Base-by-base conservation (phyloP, 1,140 invertebrate species). In the Lamellibrachia luymesi region DNA sequence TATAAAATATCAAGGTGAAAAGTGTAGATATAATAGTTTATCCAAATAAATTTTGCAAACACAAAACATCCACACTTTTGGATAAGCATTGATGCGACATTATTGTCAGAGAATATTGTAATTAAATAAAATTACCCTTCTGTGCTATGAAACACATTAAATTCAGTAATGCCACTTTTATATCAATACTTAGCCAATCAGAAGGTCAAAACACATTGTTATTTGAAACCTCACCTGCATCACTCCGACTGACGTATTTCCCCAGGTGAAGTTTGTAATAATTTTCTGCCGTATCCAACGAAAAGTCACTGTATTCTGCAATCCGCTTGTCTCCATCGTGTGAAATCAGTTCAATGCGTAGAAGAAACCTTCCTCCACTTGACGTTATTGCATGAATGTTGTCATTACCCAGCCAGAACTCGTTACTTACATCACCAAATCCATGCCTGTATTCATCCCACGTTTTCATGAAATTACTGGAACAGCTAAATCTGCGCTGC, bases 321-420 rank as follows among this genome's bases (percentile, higher is more conserved):
- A 17, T 50, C 51, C 91, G 49, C n/a, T 17, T 50, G 2, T 91
- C 91, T 50, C 91, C 91, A 5, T 91, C 91, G 4, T 25, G 27
- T 13, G 49, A 8, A 50, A 17, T 51, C 91, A 91, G 91, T 51
- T 91, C 91, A 13, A 91, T 91, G 17, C 91, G 49, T n/a, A 91
- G 91, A 80, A 80, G 64, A 22, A 80, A 80, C 25, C 64, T 80
- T 10, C 64, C 64, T 17, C 64, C 64, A 22, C 13, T 10, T 22
- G 91, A 91, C 25, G 91, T 91, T 13, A 91, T 50, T 8, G 91
- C 91, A 91, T 91, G 91, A 13, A 91, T 91, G 91, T 50, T 51
- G n/a, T 91, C 91, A n/a, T 91, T 91, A 90, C 93, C 93, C 6
- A 93, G 51, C 93, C 93, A 93, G 51, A 93, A 93, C 27, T 93